Percentiles rank a stretch among this genome's conserved stretches.
Evolutionary conservation across 2,113 vertebrate genomes (phyloP).

Genomic region (Podarcis raffonei): DNA sequence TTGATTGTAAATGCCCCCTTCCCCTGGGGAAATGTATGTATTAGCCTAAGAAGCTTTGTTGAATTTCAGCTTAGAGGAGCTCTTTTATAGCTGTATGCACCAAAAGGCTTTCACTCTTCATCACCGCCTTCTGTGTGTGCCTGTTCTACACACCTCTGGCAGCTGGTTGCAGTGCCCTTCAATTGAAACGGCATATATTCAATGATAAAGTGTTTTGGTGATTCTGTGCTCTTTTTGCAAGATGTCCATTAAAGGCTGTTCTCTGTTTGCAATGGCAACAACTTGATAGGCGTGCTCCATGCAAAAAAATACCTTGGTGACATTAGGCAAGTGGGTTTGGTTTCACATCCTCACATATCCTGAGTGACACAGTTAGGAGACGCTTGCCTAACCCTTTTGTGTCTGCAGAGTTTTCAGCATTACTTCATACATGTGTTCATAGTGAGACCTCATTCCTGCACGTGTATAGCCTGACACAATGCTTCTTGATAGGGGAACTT

Average conservation of each 20-base stretch:
- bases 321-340: constrained; percentile 19
- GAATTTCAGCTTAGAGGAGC: constrained; percentile 31
- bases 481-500: constrained; percentile 35
- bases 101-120: constrained; percentile 59
- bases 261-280: neutral
- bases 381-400: constrained; percentile 46
- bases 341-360: constrained; percentile 53
- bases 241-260: constrained; percentile 3
- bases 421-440: neutral
- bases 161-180: constrained; percentile 32
- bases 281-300: constrained; percentile 22
- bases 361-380: constrained; percentile 1
- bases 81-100: constrained; percentile 43
- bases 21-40: constrained; percentile 32
- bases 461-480: neutral
- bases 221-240: neutral
- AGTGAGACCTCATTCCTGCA: neutral
- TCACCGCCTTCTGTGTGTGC: constrained; percentile 12
- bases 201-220: accelerated
- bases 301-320: constrained; percentile 40
- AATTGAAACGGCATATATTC: constrained; percentile 10
- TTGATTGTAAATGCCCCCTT: constrained; percentile 57
- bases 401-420: constrained; percentile 30
- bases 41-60: constrained; percentile 50
- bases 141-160: constrained; percentile 6